A percentile compares a stretch with the other conserved stretches of the same genome.
Conservation (phyloP, 2,113 vertebrate species). For the Rhinopomastus cyanomelas region DNA sequence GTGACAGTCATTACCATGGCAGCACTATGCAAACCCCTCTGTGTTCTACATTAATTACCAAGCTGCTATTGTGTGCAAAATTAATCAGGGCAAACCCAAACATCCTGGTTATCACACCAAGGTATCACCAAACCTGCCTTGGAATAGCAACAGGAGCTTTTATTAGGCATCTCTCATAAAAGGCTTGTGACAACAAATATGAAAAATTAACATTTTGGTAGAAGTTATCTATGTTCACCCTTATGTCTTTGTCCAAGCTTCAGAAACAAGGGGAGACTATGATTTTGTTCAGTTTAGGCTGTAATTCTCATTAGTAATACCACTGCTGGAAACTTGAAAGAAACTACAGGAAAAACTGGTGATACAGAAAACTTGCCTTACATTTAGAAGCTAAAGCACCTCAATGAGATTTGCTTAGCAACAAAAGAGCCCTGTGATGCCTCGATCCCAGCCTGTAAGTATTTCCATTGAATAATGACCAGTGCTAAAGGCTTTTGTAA, state of each 20-base stretch:
- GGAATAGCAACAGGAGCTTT: background rate
- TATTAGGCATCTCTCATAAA: background rate
- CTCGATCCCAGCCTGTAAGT: slow-evolving; percentile 25
- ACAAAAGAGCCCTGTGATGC: background rate
- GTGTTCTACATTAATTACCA: background rate
- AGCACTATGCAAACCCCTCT: background rate
- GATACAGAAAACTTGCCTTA: slow-evolving; percentile 24
- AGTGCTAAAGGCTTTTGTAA: slow-evolving; percentile 37
- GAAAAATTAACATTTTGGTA: background rate
- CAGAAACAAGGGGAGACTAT: background rate
- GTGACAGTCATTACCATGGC: background rate
- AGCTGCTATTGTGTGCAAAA: background rate
- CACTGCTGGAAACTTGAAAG: slow-evolving; percentile 17
- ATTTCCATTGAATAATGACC: slow-evolving; percentile 19
- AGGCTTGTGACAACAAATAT: background rate
- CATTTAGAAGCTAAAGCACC: background rate
- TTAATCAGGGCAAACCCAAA: background rate
- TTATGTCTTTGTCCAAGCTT: background rate
- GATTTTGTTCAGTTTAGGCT: background rate
- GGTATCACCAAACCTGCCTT: background rate
- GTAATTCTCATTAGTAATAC: background rate
- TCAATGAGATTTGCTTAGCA: slow-evolving; percentile 1
- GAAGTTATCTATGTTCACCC: background rate
- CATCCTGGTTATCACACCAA: background rate
- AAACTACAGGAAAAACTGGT: slow-evolving; percentile 27